Evolutionary conservation across 2,888 invertebrate genomes (phyloP), one percentile per base, ranked within the genome.

Genomic region (Petrolisthes cinctipes): DNA sequence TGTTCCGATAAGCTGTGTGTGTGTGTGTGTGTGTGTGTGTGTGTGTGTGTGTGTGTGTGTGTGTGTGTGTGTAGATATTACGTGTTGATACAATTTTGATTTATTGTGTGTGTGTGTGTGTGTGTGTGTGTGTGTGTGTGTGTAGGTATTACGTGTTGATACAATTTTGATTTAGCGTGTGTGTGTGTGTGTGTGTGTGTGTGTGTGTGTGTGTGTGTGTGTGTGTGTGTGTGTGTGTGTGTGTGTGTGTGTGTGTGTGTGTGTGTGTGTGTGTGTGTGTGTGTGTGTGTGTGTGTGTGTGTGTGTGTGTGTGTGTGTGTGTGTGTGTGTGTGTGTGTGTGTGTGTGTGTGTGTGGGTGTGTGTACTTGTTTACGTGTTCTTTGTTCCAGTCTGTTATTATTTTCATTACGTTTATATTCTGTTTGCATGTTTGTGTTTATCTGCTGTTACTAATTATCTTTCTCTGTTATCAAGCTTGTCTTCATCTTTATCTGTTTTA

Each of bases 101-200:
- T 61, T 61, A 61, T n/a, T n/a, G n/a, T n/a, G n/a, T n/a, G n/a
- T n/a, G n/a, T n/a, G n/a, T n/a, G n/a, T n/a, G n/a, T 5, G 20
- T 20, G 75, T 73, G 75, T 11, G 75, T 73, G 75, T 73, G 75
- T 73, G n/a, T 73, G 51, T 20, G 20, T 76, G 6, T 37, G 37
- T 76, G 20, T 76, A 14, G 20, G 76, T 37, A 9, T 61, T 14
- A 7, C 14, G 61, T 61, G 14, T 61, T 14, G 9, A 7, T 61
- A 61, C 61, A 7, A 61, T 14, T 61, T 61, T 7, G 14, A 61
- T 14, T 61, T 61, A 61, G 61, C 14, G 61, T 61, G 61, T 61
- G 61, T 61, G 61, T 61, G 61, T 61, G 61, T 61, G 61, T 61
- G 61, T 61, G 61, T 61, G 61, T 61, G 61, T 61, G 61, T 61